Percentiles rank a stretch among this genome's conserved stretches.
Conservation (phyloP, 2,888 invertebrate genomes). For the Chymomyza amoena region DNA sequence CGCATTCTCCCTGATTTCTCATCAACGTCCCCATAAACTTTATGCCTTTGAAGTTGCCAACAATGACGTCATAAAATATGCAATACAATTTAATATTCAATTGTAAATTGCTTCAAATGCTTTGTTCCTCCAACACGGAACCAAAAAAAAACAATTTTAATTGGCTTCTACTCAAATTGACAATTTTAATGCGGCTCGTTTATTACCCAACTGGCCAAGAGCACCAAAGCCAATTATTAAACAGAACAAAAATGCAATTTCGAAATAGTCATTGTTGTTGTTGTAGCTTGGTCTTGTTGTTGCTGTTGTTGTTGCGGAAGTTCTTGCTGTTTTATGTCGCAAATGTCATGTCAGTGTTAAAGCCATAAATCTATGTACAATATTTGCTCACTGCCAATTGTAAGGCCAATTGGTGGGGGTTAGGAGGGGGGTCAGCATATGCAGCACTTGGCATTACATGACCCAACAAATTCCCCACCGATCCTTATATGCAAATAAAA, state of each 20-base stretch:
- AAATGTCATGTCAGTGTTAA: constrained; percentile 59
- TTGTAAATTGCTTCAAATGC: constrained; percentile 45
- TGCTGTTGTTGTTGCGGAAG: constrained; percentile 14
- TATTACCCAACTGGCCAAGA: constrained; percentile 21
- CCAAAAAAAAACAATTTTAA: constrained; percentile 46
- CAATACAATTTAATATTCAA: constrained; percentile 47
- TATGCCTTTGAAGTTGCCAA: neutral
- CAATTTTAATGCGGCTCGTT: constrained; percentile 44
- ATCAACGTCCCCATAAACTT: neutral
- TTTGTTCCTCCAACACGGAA: constrained; percentile 8
- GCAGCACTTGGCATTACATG: constrained; percentile 48
- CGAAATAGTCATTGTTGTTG: neutral
- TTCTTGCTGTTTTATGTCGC: constrained; percentile 29
- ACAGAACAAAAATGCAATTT: constrained; percentile 25
- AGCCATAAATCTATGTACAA: constrained; percentile 58
- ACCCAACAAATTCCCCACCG: constrained; percentile 18
- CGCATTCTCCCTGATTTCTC: neutral
- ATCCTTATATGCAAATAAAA: constrained; percentile 33
- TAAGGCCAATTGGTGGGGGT: neutral
- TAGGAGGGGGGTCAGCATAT: constrained; percentile 19
- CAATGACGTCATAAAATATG: constrained; percentile 46
- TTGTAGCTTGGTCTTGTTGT: neutral
- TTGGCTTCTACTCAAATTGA: constrained; percentile 49
- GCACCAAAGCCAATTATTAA: constrained; percentile 35
- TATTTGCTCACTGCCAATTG: constrained; percentile 52